Evolutionary conservation across 1,140 invertebrate genomes (phyloP).

Genomic region (Neodiprion lecontei): DNA sequence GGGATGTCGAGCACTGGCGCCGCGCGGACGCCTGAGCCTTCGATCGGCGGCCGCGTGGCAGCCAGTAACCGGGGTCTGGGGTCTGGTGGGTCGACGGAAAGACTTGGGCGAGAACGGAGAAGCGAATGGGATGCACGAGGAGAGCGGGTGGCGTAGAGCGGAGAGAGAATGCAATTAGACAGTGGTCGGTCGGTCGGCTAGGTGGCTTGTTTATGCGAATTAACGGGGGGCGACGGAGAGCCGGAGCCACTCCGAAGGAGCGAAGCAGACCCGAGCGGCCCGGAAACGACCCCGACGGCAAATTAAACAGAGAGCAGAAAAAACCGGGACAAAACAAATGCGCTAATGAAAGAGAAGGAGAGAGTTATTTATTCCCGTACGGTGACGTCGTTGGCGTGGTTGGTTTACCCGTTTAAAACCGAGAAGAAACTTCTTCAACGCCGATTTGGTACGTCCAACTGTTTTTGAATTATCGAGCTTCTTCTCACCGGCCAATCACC

Average conservation of each 20-base stretch:
- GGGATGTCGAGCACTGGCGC: conserved; percentile 34
- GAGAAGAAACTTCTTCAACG: too few relatives aligned
- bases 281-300: too few relatives aligned
- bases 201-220: conserved; percentile 36
- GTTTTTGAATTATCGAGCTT: too few relatives aligned
- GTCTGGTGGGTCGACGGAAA: not conserved
- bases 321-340: too few relatives aligned
- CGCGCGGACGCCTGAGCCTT: conserved; percentile 37
- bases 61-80: not conserved
- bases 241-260: not conserved
- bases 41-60: conserved; percentile 26
- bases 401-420: too few relatives aligned
- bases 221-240: conserved; percentile 13
- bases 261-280: not conserved
- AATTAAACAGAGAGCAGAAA: too few relatives aligned
- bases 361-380: too few relatives aligned
- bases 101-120: conserved; percentile 2
- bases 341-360: too few relatives aligned
- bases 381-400: too few relatives aligned
- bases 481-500: not conserved
- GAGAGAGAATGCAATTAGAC: conserved; percentile 36
- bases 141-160: conserved; percentile 12
- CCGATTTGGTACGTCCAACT: too few relatives aligned
- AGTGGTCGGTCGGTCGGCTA: conserved; percentile 28
- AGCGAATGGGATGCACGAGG: conserved; percentile 10